Conservation (phyloP, 2,797 vertebrate genomes). For the Falco columbarius region DNA sequence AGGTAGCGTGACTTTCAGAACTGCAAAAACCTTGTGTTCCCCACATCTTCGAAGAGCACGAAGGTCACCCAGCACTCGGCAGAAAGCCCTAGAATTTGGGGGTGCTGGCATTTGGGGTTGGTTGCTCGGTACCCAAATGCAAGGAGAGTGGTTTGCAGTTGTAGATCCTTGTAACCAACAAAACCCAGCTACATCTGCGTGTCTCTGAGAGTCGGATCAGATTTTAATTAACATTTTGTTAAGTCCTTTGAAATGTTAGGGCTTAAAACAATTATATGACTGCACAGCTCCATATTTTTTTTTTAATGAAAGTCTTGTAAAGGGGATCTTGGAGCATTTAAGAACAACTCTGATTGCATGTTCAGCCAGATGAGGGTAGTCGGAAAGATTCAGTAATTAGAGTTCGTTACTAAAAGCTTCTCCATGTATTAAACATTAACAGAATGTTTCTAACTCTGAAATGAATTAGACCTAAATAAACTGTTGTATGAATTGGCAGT, state of each 20-base stretch:
- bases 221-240: constrained; percentile 17
- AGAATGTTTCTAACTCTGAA: not conserved
- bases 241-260: constrained; percentile 32
- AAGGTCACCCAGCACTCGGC: not conserved
- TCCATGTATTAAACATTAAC: constrained; percentile 18
- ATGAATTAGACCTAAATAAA: not conserved
- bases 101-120: accelerated
- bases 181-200: not conserved
- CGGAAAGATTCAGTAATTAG: not conserved
- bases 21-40: not conserved
- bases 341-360: not conserved
- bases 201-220: not conserved
- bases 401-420: constrained; percentile 11
- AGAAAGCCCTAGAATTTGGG: not conserved
- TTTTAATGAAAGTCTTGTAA: not conserved
- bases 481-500: not conserved
- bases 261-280: constrained; percentile 2
- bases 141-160: not conserved
- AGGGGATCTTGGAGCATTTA: not conserved
- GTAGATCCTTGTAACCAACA: not conserved
- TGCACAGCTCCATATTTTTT: not conserved
- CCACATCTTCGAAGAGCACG: not conserved
- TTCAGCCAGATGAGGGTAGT: not conserved
- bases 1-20: not conserved
- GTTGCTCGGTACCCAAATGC: not conserved